These are phyloP conservation scores for Drosophila kepulauana DNA, from an alignment of 1,140 invertebrate species.

Conservation along the genomic window DNA sequence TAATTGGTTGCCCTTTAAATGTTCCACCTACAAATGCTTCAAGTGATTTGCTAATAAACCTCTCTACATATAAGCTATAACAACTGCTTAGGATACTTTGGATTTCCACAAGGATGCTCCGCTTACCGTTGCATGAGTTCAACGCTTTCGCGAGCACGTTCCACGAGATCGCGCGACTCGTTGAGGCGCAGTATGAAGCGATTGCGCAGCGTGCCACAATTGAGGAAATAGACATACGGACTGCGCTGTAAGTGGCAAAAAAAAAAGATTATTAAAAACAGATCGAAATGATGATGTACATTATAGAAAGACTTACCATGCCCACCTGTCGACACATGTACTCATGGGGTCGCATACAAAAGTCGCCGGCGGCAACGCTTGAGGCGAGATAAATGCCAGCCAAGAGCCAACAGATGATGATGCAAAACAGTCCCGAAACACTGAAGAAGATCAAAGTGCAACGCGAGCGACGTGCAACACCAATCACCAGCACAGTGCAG, in stretches of 20 bases:
- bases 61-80: too few relatives aligned
- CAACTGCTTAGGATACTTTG: too few relatives aligned
- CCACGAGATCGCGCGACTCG: conserved; percentile 82
- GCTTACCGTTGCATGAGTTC: conserved; percentile 73
- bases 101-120: not conserved
- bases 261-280: not conserved
- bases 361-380: conserved; percentile 90
- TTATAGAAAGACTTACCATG: conserved; percentile 65
- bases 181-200: conserved; percentile 83
- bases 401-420: conserved; percentile 92
- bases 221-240: conserved; percentile 82
- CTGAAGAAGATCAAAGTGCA: conserved; percentile 92
- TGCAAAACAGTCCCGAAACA: conserved; percentile 92
- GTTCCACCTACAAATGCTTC: too few relatives aligned
- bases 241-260: conserved; percentile 63
- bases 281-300: too few relatives aligned
- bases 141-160: conserved; percentile 80
- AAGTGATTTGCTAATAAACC: too few relatives aligned
- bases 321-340: conserved; percentile 84
- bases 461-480: conserved; percentile 92
- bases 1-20: too few relatives aligned
- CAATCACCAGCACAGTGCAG: conserved; percentile 92
- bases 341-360: conserved; percentile 90
- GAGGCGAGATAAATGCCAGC: conserved; percentile 91
- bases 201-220: conserved; percentile 82